Base-by-base conservation (phyloP, 2,113 vertebrate genomes). In the Aepyceros melampus region DNA sequence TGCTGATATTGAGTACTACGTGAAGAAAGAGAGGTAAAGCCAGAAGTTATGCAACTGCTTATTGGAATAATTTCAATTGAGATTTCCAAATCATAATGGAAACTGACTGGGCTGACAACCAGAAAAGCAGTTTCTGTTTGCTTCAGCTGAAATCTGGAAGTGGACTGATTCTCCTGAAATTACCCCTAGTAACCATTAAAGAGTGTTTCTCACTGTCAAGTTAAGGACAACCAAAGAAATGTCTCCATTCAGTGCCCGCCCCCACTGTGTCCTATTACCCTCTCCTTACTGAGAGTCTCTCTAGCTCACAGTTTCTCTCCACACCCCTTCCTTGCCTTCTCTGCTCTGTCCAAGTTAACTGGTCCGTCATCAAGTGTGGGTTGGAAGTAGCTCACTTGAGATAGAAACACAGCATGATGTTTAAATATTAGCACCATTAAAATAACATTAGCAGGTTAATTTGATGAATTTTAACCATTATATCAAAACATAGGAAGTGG, bases 401-500 rank as follows among this genome's bases (percentile, higher is more conserved):
- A 89, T 87, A 36, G 64, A 96, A 90, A 85, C 36, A 45, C 29
- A 45, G 40, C 82, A 51, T 49, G 47, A 53, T 82, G 8, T 23
- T 94, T 89, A 93, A 92, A 91, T 88, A 83, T 62, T 29, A 78
- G 74, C 23, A 89, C 87, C 92, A 92, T 89, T 87, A 96, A 96
- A 67, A 67, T 58, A 45, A 51, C n/a, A 85, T 62, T 40, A 93
- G 81, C 15, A 96, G 62, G 40, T 51, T 78, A 88, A 36, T 84
- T 96, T 84, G 76, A 74, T 92, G 40, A 96, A 91, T 85, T 82
- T 56, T 96, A 95, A 74, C 58, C n/a, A 55, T 55, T 83, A 83
- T 89, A 81, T 76, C 45, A 83, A 94, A 85, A 51, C 21, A 56
- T 13, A 94, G 47, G 36, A 89, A 97, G 51, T 81, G 0, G 45